Base-by-base conservation (phyloP, 2,797 vertebrate genomes). In the Gephyroberyx darwinii region DNA sequence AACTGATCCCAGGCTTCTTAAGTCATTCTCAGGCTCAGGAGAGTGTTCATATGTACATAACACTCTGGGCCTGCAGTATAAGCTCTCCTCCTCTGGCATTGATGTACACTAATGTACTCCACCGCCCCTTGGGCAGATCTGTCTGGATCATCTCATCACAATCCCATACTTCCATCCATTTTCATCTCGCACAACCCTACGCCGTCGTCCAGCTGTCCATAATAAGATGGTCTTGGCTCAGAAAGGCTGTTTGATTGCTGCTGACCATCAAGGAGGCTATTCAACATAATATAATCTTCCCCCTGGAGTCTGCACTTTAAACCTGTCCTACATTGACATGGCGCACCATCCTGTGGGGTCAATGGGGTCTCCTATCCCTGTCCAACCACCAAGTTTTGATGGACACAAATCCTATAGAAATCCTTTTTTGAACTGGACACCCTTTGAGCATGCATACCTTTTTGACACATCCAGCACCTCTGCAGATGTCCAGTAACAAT, bases 331-430 rank as follows among this genome's bases (percentile, higher is more conserved):
- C 70, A 53, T 69, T 90, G 91, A 91, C 86, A 83, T 81, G 88
- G 12, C 31, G 39, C 74, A 70, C 84, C 77, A 80, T 80, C 75
- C 74, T 35, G 50, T 62, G 56, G 76, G 91, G 90, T 90, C 90
- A 88, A 58, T 0, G 7, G 71, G 85, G 78, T 89, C 89, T 82
- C 87, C 75, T 77, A 87, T 90, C 90, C 88, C 84, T 86, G 86
- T 91, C 90, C 82, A 80, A 82, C 70, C 77, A 65, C 60, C 63
- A 2, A 58, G 33, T 68, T 71, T 73, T 88, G 86, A 89, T 84
- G 91, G 91, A 92, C 83, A 75, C 84, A 90, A 92, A 91, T 91
- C 90, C 90, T 88, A 62, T 90, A 82, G 77, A 82, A 88, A 74
- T 57, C 83, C 77, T 80, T 81, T 81, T 90, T 84, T 87, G 69